Conservation (phyloP, 2,113 vertebrate species). For the Mellivora capensis region DNA sequence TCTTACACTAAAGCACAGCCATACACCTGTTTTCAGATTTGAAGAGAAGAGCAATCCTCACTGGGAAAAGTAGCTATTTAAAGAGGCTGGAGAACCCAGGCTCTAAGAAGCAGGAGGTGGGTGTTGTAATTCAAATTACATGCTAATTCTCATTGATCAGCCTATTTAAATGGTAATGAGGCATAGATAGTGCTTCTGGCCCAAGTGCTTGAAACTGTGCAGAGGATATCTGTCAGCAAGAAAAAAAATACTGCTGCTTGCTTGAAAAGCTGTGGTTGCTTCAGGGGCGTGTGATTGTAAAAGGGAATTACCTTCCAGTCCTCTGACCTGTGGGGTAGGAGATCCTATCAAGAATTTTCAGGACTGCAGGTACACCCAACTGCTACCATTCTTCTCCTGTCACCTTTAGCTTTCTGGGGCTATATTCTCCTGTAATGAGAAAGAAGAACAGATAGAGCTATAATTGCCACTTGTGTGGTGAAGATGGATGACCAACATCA, state of each 20-base stretch:
- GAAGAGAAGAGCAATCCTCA: conserved; percentile 3
- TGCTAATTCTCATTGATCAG: conserved; percentile 73
- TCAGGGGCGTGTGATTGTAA: neutral
- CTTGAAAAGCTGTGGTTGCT: conserved; percentile 26
- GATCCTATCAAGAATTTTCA: neutral
- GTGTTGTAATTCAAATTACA: conserved; percentile 66
- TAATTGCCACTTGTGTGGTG: neutral
- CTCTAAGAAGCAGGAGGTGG: conserved; percentile 41
- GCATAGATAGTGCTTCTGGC: conserved; percentile 53
- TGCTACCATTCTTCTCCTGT: neutral
- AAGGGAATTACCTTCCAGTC: conserved; percentile 35
- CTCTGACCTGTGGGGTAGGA: conserved; percentile 2
- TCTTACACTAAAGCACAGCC: neutral
- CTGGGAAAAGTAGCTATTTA: conserved; percentile 19
- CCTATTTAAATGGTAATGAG: conserved; percentile 77
- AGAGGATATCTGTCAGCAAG: conserved; percentile 31
- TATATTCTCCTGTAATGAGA: neutral
- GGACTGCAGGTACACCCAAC: neutral
- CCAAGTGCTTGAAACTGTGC: conserved; percentile 38
- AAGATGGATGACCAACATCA: neutral
- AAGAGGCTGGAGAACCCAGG: neutral
- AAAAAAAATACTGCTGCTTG: conserved; percentile 24
- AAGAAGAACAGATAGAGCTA: neutral
- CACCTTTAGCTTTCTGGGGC: neutral
- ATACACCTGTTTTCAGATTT: neutral